Evolutionary conservation across 2,888 invertebrate species (phyloP).

Genomic region (Hemicrepidius hirtus): DNA sequence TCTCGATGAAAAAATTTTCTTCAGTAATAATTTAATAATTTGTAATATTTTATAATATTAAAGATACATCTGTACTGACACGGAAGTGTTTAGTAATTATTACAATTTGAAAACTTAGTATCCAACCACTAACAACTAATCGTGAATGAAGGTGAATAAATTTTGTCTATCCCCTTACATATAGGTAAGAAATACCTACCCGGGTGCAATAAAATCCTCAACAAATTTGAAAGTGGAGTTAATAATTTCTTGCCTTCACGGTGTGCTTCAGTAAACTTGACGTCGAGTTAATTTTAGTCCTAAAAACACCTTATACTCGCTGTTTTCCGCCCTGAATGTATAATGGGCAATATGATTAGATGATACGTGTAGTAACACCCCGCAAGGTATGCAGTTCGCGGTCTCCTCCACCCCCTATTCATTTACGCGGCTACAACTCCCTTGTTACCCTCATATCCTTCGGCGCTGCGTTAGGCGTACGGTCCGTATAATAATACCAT

Average conservation of each 20-base stretch:
- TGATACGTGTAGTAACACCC: conserved; percentile 42
- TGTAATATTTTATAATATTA: no score
- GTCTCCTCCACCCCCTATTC: conserved; percentile 36
- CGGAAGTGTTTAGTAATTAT: no score
- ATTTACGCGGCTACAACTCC: conserved; percentile 38
- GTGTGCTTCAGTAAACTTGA: conserved; percentile 30
- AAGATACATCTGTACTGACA: no score
- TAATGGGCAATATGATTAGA: conserved; percentile 47
- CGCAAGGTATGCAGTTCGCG: conserved; percentile 46
- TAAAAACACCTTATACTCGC: conserved; percentile 41
- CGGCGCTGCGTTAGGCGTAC: conserved; percentile 43
- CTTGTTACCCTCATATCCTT: conserved; percentile 43
- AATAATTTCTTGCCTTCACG: conserved; percentile 10
- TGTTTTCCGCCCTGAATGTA: conserved; percentile 44
- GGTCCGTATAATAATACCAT: conserved; percentile 54
- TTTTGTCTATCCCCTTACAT: no score
- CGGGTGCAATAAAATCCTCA: not conserved
- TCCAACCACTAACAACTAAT: no score
- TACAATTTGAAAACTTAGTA: no score
- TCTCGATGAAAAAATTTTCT: no score
- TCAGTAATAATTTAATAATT: no score
- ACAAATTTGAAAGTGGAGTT: conserved; percentile 12
- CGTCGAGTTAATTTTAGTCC: conserved; percentile 41
- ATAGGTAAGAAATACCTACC: not conserved
- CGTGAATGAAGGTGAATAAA: no score